Conservation (phyloP, 2,888 invertebrate genomes). For the Seira sanloemensis region DNA sequence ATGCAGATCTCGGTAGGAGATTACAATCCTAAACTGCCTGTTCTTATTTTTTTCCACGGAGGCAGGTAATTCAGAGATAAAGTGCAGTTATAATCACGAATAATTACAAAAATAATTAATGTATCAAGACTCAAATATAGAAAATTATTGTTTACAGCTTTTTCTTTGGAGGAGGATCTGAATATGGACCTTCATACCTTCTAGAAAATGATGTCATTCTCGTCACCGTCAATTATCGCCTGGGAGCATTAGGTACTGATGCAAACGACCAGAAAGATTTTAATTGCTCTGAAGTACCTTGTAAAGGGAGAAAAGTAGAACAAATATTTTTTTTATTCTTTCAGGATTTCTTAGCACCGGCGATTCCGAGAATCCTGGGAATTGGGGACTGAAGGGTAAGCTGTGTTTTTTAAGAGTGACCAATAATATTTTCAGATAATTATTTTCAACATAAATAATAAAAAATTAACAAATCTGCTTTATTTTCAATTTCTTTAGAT, state of each 20-base stretch:
- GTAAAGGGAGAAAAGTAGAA: not conserved
- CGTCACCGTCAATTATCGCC: constrained; percentile 54
- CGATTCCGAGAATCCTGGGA: constrained; percentile 39
- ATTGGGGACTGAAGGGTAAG: not conserved
- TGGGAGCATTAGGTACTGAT: constrained; percentile 40
- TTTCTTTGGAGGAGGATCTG: constrained; percentile 40
- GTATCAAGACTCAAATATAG: no score
- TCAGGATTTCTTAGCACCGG: constrained; percentile 54
- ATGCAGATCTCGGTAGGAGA: constrained; percentile 42
- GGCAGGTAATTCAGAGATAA: constrained; percentile 57
- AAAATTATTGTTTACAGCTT: constrained; percentile 10
- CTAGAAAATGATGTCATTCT: constrained; percentile 48
- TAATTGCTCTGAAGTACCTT: not conserved
- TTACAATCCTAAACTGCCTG: constrained; percentile 46
- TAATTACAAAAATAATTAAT: no score
- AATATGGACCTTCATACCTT: constrained; percentile 56
- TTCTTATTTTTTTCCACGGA: constrained; percentile 66
- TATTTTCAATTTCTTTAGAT: no score
- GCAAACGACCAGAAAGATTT: no score
- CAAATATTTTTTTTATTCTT: not conserved
- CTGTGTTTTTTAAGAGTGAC: constrained; percentile 14
- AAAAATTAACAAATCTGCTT: no score
- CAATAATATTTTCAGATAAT: not conserved
- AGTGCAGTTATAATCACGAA: no score
- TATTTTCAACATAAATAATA: no score